Percentiles rank a stretch among this genome's conserved stretches.
These are phyloP conservation scores for Gasterosteus aculeatus DNA, from an alignment of 2,113 vertebrate genomes.

Conservation along the genomic window DNA sequence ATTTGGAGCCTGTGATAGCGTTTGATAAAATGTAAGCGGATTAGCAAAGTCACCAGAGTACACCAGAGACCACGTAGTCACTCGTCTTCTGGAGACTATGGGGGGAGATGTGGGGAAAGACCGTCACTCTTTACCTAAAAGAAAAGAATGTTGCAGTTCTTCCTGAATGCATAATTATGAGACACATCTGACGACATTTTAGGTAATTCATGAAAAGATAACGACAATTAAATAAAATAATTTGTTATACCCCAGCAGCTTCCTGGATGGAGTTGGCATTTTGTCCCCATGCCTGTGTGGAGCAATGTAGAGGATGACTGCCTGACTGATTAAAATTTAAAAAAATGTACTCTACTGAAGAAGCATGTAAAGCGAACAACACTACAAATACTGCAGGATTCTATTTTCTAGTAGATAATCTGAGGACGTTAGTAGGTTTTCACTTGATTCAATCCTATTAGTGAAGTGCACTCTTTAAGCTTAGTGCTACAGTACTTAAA, in stretches of 20 bases:
- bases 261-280: too few species aligned
- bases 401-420: slow-evolving; percentile 42
- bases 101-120: background rate
- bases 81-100: background rate
- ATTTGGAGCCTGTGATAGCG: too few species aligned
- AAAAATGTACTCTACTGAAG: background rate
- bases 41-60: background rate
- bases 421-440: slow-evolving; percentile 60
- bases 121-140: too few species aligned
- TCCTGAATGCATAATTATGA: background rate
- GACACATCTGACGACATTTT: background rate
- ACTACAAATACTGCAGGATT: background rate
- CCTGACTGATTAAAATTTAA: too few species aligned
- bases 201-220: background rate
- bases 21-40: background rate
- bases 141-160: background rate
- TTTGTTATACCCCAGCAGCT: too few species aligned
- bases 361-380: slow-evolving; percentile 7
- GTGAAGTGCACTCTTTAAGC: slow-evolving; percentile 55
- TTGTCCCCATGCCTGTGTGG: too few species aligned
- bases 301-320: too few species aligned
- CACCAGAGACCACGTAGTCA: too few species aligned
- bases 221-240: background rate
- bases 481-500: slow-evolving; percentile 36
- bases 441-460: slow-evolving; percentile 66